Base-by-base conservation (phyloP, 2,113 vertebrate species). In the Merops nubicus region DNA sequence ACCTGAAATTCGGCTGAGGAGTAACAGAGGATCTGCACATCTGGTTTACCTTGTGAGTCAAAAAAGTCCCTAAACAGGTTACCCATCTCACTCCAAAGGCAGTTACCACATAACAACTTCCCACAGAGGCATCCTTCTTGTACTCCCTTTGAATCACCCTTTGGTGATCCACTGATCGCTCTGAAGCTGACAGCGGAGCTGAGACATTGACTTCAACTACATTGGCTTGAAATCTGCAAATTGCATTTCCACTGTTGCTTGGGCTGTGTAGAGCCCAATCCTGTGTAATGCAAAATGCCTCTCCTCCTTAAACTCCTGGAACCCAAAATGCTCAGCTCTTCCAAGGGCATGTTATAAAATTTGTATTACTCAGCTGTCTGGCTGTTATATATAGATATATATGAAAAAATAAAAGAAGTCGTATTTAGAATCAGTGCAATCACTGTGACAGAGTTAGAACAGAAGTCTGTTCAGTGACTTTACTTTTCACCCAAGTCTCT, bases 91-190 rank as follows among this genome's bases (percentile, higher is more conserved):
- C 10, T 20, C 17, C 31, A 56, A 31, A 45, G 22, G 33, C 34
- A 23, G 2, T 19, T 75, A 48, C 65, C 25, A 40, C 5, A 10
- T 20, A 63, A 19, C 23, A 47, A 2, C 7, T 4, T 83, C 21
- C 43, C 43, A 36, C 0, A 1, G 42, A 43, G 6, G 12, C 20
- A 28, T n/a, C 20, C 38, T 6, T 10, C 22, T 47, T 38, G 29
- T 9, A 5, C 1, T 38, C 11, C 11, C 48, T 68, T 57, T 67
- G 33, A 72, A 31, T 51, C 0, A 3, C 18, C 21, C 40, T 64
- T 43, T 31, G n/a, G 19, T 63, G 43, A 40, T 20, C 42, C 77
- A 29, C 26, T 19, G 13, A 10, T 68, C 0, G 0, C 65, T 43
- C 62, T 33, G 45, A 62, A 54, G 4, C 60, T 43, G 54, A 67